phyloP scores from a whole-genome alignment of 2,797 vertebrate genomes.

The Cheirogaleus major region DNA sequence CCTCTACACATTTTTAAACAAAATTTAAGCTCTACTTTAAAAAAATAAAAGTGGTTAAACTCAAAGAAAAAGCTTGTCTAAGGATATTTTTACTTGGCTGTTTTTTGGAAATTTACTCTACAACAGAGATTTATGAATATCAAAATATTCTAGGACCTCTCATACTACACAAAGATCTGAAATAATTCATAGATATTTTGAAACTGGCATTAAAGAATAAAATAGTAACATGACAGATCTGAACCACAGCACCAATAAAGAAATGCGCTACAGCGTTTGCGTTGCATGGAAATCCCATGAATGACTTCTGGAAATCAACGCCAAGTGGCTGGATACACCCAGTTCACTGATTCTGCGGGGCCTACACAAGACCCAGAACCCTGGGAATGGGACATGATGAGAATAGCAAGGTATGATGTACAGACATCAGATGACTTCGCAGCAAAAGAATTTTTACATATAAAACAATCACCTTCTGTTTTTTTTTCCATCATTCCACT shows the following conservation, averaged over 20 bases:
- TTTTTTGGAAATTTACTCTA: not conserved
- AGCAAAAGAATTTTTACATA: not conserved
- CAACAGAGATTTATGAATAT: not conserved
- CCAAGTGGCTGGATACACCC: not conserved
- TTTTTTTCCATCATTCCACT: not conserved
- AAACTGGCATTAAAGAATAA: not conserved
- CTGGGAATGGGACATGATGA: not conserved
- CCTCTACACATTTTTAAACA: not conserved
- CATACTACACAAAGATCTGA: not conserved
- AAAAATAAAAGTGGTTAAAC: not conserved
- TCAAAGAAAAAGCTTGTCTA: slow-evolving; percentile 12
- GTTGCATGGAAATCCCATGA: not conserved
- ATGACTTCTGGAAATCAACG: not conserved
- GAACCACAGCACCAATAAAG: not conserved
- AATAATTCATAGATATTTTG: not conserved
- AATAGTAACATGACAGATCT: not conserved
- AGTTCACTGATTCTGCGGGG: not conserved
- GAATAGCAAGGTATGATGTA: not conserved
- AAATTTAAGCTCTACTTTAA: not conserved
- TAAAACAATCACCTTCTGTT: not conserved
- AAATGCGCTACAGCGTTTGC: not conserved
- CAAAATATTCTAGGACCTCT: not conserved
- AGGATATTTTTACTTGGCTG: not conserved
- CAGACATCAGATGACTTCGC: not conserved
- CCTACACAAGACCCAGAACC: not conserved